These are phyloP conservation scores for Homarus gammarus DNA, from an alignment of 2,888 invertebrate genomes.

Conservation along the genomic window DNA sequence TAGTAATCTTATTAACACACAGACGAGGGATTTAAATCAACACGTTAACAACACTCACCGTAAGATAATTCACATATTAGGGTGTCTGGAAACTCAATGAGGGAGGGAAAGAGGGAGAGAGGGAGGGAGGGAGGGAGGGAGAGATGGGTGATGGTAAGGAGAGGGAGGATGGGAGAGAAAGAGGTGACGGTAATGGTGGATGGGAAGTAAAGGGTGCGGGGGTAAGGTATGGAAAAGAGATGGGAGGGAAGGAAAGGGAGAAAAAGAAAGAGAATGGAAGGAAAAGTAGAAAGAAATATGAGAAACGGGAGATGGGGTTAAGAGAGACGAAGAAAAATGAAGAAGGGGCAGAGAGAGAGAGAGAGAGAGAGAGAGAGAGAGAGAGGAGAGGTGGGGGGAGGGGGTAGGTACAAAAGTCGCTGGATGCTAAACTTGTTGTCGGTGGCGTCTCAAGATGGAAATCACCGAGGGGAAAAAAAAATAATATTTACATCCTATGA, in stretches of 20 bases:
- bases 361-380: not conserved
- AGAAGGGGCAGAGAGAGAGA: not conserved
- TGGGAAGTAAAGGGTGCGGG: too few species aligned
- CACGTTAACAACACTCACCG: not conserved
- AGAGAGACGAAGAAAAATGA: not conserved
- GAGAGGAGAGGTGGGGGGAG: not conserved
- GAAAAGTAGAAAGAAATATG: not conserved
- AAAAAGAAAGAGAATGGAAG: not conserved
- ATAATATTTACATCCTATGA: conserved; percentile 56
- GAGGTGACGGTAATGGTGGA: not conserved
- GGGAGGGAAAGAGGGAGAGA: not conserved
- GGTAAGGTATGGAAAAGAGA: too few species aligned
- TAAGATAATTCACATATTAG: too few species aligned
- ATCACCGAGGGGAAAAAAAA: conserved; percentile 1
- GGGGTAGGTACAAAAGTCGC: not conserved
- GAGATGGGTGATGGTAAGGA: not conserved
- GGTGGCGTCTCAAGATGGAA: too few species aligned
- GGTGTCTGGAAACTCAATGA: not conserved
- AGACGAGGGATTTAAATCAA: too few species aligned
- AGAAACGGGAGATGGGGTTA: too few species aligned
- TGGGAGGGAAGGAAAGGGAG: not conserved
- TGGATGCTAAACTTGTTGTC: too few species aligned
- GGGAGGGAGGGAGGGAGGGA: not conserved
- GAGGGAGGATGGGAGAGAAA: not conserved
- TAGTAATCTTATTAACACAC: not conserved